A percentile compares a stretch with the other conserved stretches of the same genome.
These are phyloP conservation scores for Dinocampus coccinellae DNA, from an alignment of 2,888 invertebrate species.

Conservation along the genomic window DNA sequence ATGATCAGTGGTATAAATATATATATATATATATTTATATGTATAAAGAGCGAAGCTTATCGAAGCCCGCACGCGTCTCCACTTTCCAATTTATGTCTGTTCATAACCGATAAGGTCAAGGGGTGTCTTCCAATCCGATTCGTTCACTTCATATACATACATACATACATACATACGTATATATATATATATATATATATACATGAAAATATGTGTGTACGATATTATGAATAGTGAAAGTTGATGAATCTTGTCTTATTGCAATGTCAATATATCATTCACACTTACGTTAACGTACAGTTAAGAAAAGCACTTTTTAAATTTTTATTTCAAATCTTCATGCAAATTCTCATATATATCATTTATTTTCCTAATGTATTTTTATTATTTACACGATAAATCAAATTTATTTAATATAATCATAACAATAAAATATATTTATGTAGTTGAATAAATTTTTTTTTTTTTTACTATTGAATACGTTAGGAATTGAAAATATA, in stretches of 20 bases:
- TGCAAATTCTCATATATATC: too few relatives aligned
- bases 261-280: too few relatives aligned
- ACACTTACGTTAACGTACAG: too few relatives aligned
- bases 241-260: too few relatives aligned
- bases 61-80: slow-evolving; percentile 7
- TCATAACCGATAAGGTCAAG: slow-evolving; percentile 7
- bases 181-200: not conserved
- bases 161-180: not conserved
- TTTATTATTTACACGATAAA: too few relatives aligned
- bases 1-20: not conserved
- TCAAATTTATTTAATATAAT: not conserved
- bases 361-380: too few relatives aligned
- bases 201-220: too few relatives aligned
- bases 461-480: not conserved
- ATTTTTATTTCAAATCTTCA: too few relatives aligned
- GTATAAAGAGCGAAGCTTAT: not conserved
- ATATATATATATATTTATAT: not conserved
- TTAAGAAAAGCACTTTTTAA: too few relatives aligned
- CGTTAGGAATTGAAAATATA: not conserved
- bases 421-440: not conserved
- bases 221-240: too few relatives aligned
- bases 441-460: not conserved
- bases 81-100: slow-evolving; percentile 9
- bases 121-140: slow-evolving; percentile 3
- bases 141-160: not conserved